phyloP scores from a whole-genome alignment of 2,797 vertebrate species.

The Enteromius trimaculatus region DNA sequence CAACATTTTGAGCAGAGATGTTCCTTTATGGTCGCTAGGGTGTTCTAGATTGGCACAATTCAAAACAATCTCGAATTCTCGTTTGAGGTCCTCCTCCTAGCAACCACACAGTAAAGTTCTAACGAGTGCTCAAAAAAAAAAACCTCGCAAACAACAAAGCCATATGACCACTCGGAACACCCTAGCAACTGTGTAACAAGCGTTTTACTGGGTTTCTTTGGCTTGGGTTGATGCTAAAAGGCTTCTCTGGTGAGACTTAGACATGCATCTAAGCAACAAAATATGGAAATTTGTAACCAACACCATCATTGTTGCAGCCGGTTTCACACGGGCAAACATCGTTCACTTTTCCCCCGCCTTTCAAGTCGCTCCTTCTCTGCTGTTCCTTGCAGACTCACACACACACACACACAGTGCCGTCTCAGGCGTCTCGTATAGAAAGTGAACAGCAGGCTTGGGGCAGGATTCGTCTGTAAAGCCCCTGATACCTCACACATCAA shows the following conservation, averaged over 20 bases:
- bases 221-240: not conserved
- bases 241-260: not conserved
- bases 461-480: slow-evolving; percentile 31
- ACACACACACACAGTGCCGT: not conserved
- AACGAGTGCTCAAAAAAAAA: not conserved
- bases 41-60: not conserved
- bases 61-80: not conserved
- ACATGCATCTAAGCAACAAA: not conserved
- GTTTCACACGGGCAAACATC: slow-evolving; percentile 15
- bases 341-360: not conserved
- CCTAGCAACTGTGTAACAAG: not conserved
- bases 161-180: not conserved
- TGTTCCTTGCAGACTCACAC: slow-evolving; percentile 3
- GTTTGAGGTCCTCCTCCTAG: not conserved
- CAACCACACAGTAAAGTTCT: not conserved
- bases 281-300: slow-evolving; percentile 6
- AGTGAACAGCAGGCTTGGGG: slow-evolving; percentile 35
- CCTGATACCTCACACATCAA: slow-evolving; percentile 45
- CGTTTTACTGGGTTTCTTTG: not conserved
- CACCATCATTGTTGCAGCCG: not conserved
- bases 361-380: slow-evolving; percentile 2
- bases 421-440: slow-evolving; percentile 22
- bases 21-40: not conserved
- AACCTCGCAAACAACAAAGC: not conserved
- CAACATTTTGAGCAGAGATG: too few species aligned